A percentile compares a stretch with the other conserved stretches of the same genome.
These are phyloP conservation scores for Podabrus alpinus DNA, from an alignment of 2,888 invertebrate species.

Conservation along the genomic window DNA sequence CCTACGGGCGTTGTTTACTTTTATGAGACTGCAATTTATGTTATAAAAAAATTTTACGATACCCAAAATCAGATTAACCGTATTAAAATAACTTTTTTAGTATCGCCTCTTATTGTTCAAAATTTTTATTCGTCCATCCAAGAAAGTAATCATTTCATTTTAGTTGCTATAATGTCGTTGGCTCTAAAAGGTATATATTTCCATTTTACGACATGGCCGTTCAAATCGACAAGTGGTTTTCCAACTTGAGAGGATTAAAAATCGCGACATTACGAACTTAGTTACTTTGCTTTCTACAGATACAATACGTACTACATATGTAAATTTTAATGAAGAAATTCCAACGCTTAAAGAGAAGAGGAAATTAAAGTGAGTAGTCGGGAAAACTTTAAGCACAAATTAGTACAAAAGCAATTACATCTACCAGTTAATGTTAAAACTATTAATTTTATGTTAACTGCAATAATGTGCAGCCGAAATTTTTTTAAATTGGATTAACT, in stretches of 20 bases:
- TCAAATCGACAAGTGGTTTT: not conserved
- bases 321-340: not conserved
- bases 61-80: constrained; percentile 14
- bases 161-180: not conserved
- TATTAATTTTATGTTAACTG: not conserved
- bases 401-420: not conserved
- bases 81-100: constrained; percentile 17
- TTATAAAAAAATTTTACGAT: constrained; percentile 20
- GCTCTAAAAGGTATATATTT: not conserved
- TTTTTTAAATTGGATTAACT: too few relatives aligned
- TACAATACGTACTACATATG: not conserved
- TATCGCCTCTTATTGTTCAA: not conserved
- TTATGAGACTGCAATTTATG: constrained; percentile 6
- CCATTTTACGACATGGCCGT: not conserved
- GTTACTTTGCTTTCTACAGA: not conserved
- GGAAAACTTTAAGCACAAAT: not conserved
- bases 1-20: constrained; percentile 7
- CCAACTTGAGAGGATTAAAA: not conserved
- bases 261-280: not conserved
- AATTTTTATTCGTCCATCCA: not conserved
- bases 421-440: not conserved
- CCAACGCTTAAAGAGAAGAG: not conserved
- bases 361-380: not conserved
- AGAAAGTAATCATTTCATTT: not conserved
- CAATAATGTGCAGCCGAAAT: not conserved